These are phyloP conservation scores for Hyles vespertilio DNA, from an alignment of 1,140 invertebrate species.

Conservation along the genomic window DNA sequence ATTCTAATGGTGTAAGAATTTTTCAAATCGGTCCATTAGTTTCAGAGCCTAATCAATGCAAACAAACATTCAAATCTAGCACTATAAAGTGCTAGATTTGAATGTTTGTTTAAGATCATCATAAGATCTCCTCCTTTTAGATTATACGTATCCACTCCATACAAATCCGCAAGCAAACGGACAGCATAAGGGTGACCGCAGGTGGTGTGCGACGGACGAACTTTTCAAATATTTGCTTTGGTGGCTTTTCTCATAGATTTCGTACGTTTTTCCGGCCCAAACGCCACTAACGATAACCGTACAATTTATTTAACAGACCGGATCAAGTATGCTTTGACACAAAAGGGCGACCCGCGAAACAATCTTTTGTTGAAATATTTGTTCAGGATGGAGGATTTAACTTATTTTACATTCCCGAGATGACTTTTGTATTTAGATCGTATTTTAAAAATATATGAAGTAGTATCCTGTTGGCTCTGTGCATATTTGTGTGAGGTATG, in stretches of 20 bases:
- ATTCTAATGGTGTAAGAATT: no score
- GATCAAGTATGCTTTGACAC: constrained; percentile 74
- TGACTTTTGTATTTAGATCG: neutral
- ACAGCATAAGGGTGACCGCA: constrained; percentile 61
- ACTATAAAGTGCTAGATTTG: no score
- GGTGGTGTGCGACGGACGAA: constrained; percentile 48
- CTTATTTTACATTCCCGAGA: constrained; percentile 9
- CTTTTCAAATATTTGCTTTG: constrained; percentile 70
- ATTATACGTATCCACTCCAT: constrained; percentile 24
- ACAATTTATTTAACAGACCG: constrained; percentile 61
- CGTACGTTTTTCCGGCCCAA: constrained; percentile 42
- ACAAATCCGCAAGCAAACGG: constrained; percentile 35
- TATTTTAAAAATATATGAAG: no score
- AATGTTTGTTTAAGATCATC: no score
- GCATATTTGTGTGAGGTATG: no score
- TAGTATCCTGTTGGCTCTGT: no score
- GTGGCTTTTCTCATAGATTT: constrained; percentile 60
- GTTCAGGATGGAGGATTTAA: constrained; percentile 25
- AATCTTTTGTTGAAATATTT: constrained; percentile 51
- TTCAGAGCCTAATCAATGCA: no score
- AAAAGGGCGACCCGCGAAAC: constrained; percentile 31
- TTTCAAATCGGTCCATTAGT: no score
- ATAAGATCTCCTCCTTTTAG: neutral
- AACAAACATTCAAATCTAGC: no score
- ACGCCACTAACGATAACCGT: constrained; percentile 57